Base-by-base conservation (phyloP, 1,140 invertebrate species). In the Heliconius congener region DNA sequence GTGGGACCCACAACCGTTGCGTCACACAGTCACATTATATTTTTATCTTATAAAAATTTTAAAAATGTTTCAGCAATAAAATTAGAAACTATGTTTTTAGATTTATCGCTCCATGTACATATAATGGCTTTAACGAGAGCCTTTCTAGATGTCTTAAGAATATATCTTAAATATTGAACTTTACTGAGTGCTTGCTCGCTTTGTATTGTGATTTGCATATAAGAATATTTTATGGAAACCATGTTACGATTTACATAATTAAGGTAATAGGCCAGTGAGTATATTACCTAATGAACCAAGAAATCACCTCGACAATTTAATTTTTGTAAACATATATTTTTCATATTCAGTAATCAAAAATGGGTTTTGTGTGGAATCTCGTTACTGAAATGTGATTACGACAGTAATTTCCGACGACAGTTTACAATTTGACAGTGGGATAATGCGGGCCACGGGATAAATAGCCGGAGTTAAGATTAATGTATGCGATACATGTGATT, bases 331-430 rank as follows among this genome's bases (percentile, higher is more conserved):
- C 74, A 72, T 66, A 74, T 55, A 81, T 71, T 71, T 73, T 71
- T 23, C 42, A 71, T 71, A 70, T 70, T 57, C 16, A 75, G 76
- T 74, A 81, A 79, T 83, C 79, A 75, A 74, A 79, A 74, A 80
- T 71, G 77, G 73, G 73, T 81, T 81, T 84, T 79, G 77, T 79
- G 72, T 82, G 74, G 75, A 82, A 82, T 84, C 74, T 72, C 70
- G 75, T 79, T 76, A 80, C 76, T 57, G 72, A 73, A 81, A 84
- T 81, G 77, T 73, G 73, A 83, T 85, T 83, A 85, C 70, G 82
- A 76, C 73, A 71, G 79, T 86, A 84, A 88, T 85, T 86, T 84
- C 79, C 82, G 55, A 27, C 60, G 76, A 73, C 81, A 82, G 19
- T 81, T 73, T 42, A 30, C 74, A 66, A 79, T 84, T 84, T 80